A percentile compares a stretch with the other conserved stretches of the same genome.
phyloP scores from a whole-genome alignment of 2,888 invertebrate genomes.

The Nomada fabriciana region DNA sequence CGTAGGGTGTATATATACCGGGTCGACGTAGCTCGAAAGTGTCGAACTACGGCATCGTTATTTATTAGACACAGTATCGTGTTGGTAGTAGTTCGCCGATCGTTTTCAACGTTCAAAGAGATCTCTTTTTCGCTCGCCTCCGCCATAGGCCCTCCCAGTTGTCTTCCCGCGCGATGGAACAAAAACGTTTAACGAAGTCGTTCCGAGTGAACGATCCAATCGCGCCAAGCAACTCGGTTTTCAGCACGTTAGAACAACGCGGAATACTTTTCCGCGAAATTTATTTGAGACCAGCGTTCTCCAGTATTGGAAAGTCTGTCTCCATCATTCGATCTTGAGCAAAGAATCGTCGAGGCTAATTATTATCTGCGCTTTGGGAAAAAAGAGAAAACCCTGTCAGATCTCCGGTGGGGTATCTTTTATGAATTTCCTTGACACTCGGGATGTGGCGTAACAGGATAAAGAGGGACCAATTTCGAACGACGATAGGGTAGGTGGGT shows the following conservation, averaged over 20 bases:
- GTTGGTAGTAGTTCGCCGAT: conserved; percentile 23
- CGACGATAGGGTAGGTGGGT: conserved; percentile 30
- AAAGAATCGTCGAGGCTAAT: neutral
- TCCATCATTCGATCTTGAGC: neutral
- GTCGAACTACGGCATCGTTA: conserved; percentile 13
- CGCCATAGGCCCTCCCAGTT: neutral
- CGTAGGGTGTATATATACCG: neutral
- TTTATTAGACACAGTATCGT: conserved; percentile 30
- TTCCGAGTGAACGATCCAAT: conserved; percentile 50
- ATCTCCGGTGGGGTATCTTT: conserved; percentile 5
- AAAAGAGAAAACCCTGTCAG: neutral
- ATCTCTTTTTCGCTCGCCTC: conserved; percentile 27
- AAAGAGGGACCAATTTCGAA: conserved; percentile 53
- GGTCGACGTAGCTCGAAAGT: neutral
- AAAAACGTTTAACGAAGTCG: conserved; percentile 53
- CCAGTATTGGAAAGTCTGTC: conserved; percentile 11
- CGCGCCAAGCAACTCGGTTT: conserved; percentile 11
- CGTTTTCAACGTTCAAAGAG: conserved; percentile 19
- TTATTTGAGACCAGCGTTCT: neutral
- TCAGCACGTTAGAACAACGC: conserved; percentile 23
- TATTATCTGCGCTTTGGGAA: neutral
- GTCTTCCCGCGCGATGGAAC: conserved; percentile 24
- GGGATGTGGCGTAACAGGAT: conserved; percentile 44
- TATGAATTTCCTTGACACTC: conserved; percentile 27
- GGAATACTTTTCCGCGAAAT: neutral